These are phyloP conservation scores for Peromyscus leucopus DNA, from an alignment of 2,113 vertebrate species.

Conservation along the genomic window DNA sequence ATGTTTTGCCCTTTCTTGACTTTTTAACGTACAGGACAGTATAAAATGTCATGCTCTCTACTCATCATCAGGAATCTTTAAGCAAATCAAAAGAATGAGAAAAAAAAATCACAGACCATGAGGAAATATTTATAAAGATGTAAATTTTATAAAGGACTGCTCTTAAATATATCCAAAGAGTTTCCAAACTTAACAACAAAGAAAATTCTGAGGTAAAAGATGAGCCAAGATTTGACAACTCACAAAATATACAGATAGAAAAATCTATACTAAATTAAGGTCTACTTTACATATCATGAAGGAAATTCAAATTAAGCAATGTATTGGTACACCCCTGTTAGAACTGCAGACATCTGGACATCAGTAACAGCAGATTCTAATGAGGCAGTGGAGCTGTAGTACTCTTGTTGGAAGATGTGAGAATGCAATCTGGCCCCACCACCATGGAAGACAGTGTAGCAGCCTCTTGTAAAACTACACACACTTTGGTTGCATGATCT, in stretches of 20 bases:
- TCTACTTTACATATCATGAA: not conserved
- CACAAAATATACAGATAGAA: not conserved
- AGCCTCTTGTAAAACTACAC: not conserved
- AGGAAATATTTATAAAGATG: not conserved
- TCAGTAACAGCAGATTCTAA: not conserved
- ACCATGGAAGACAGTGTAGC: not conserved
- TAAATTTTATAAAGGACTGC: not conserved
- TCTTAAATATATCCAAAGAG: not conserved
- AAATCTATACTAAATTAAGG: not conserved
- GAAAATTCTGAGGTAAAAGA: not conserved
- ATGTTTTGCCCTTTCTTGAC: not conserved
- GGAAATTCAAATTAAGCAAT: not conserved
- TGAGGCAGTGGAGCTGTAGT: not conserved
- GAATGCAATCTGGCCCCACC: not conserved
- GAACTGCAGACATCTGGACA: not conserved
- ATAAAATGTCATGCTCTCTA: conserved; percentile 18
- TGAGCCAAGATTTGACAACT: not conserved
- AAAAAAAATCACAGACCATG: not conserved
- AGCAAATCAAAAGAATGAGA: not conserved
- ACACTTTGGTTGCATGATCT: not conserved
- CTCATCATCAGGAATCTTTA: not conserved
- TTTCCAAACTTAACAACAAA: not conserved
- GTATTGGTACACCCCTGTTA: not conserved
- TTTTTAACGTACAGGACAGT: conserved; percentile 19
- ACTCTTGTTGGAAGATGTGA: not conserved